phyloP scores from a whole-genome alignment of 2,888 invertebrate species.

The Cataglyphis livida region DNA sequence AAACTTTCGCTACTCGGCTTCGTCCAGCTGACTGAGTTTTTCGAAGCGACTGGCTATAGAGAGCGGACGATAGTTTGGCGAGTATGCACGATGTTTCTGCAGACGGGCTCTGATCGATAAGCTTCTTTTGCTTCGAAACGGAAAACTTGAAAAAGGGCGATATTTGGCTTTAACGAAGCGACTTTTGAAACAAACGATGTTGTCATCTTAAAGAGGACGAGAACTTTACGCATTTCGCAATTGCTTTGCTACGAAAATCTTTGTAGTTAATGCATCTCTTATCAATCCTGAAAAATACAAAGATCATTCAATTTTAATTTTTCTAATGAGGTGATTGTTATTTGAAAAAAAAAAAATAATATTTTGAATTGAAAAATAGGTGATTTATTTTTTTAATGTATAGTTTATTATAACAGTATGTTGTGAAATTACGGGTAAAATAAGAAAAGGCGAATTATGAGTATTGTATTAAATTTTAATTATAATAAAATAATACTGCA shows the following conservation, averaged over 20 bases:
- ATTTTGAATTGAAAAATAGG: neutral
- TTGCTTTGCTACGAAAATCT: neutral
- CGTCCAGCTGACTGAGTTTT: slow-evolving; percentile 71
- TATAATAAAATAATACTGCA: neutral
- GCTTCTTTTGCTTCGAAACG: slow-evolving; percentile 16
- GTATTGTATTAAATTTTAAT: slow-evolving; percentile 19
- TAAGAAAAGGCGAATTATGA: neutral
- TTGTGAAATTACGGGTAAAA: slow-evolving; percentile 1
- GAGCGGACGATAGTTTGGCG: slow-evolving; percentile 59
- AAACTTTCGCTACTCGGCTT: slow-evolving; percentile 70
- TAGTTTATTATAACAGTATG: neutral
- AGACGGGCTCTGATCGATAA: slow-evolving; percentile 22
- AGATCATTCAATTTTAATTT: neutral
- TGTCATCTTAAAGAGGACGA: slow-evolving; percentile 43
- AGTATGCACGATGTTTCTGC: slow-evolving; percentile 44
- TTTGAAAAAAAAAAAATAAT: neutral
- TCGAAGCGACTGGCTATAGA: slow-evolving; percentile 60
- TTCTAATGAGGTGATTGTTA: neutral
- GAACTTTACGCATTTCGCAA: slow-evolving; percentile 43
- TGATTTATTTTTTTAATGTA: neutral
- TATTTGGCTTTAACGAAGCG: slow-evolving; percentile 68
- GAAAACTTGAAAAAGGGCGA: slow-evolving; percentile 40
- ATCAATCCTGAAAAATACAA: neutral
- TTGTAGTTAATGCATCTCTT: neutral
- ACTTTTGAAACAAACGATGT: slow-evolving; percentile 52